These are phyloP conservation scores for Dasyornis broadbenti DNA, from an alignment of 2,113 vertebrate genomes.

Conservation along the genomic window DNA sequence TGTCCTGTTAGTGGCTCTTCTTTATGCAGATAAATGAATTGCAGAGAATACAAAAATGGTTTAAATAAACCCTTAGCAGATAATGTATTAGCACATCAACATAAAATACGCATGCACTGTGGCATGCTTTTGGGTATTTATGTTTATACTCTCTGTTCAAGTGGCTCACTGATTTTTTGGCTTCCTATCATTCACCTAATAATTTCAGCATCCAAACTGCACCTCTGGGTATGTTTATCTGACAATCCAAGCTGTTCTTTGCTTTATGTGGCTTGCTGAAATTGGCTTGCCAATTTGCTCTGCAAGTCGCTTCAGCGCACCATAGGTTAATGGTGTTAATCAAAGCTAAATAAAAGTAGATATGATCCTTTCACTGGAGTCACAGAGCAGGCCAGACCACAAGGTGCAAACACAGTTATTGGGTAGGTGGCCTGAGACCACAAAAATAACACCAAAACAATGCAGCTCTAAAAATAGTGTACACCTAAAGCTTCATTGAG, in stretches of 20 bases:
- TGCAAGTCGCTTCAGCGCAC: background rate
- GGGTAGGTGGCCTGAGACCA: background rate
- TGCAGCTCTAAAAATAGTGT: background rate
- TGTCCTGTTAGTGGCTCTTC: slow-evolving; percentile 75
- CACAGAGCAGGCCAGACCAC: background rate
- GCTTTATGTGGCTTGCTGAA: slow-evolving; percentile 35
- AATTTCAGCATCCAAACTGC: slow-evolving; percentile 71
- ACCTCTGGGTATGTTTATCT: slow-evolving; percentile 69
- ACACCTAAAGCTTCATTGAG: background rate
- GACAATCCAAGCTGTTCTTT: slow-evolving; percentile 65
- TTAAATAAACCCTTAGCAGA: slow-evolving; percentile 76
- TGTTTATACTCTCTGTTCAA: slow-evolving; percentile 77
- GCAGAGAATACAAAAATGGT: slow-evolving; percentile 66
- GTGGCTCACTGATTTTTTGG: slow-evolving; percentile 76
- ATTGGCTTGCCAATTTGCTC: slow-evolving; percentile 19
- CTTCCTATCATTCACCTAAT: slow-evolving; percentile 72
- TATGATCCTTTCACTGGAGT: background rate
- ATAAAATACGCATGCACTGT: slow-evolving; percentile 73
- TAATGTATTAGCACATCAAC: slow-evolving; percentile 77
- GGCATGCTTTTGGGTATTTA: slow-evolving; percentile 74
- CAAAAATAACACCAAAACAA: background rate
- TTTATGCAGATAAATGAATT: slow-evolving; percentile 86
- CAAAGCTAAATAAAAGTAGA: background rate
- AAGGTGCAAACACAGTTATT: background rate
- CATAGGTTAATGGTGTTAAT: slow-evolving; percentile 32